Percentiles rank a stretch among this genome's conserved stretches.
These are phyloP conservation scores for Brenthis daphne DNA, from an alignment of 2,888 invertebrate genomes.

Conservation along the genomic window DNA sequence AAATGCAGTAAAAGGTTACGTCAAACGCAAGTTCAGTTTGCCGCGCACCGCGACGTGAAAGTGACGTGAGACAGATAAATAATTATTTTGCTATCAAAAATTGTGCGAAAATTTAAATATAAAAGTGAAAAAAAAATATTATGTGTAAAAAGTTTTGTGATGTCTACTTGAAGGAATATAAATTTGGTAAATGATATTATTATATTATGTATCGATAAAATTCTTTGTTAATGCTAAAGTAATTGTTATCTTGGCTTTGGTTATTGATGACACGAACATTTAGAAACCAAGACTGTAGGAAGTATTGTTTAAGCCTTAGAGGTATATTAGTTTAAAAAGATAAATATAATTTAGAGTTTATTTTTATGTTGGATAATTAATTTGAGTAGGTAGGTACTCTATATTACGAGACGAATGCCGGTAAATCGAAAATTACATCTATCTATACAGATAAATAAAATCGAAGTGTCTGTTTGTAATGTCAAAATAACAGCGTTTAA, in stretches of 20 bases:
- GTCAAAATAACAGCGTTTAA: too few relatives aligned
- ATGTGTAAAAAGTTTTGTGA: slow-evolving; percentile 1
- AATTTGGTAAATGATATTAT: neutral
- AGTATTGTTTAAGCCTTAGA: slow-evolving; percentile 12
- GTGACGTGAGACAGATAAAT: slow-evolving; percentile 54
- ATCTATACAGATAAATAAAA: too few relatives aligned
- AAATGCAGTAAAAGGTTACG: slow-evolving; percentile 30
- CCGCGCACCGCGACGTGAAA: slow-evolving; percentile 55
- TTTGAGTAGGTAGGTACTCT: too few relatives aligned
- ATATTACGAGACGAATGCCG: too few relatives aligned
- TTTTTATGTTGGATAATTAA: neutral
- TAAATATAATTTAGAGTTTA: slow-evolving; percentile 7
- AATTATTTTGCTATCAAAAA: neutral
- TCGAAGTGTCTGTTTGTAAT: too few relatives aligned
- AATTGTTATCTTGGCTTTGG: slow-evolving; percentile 21
- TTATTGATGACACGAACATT: slow-evolving; percentile 24
- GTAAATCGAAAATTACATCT: too few relatives aligned
- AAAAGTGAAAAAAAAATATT: neutral
- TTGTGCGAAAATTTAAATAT: slow-evolving; percentile 9
- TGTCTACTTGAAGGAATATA: neutral
- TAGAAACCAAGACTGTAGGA: slow-evolving; percentile 23
- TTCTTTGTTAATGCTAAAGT: slow-evolving; percentile 10
- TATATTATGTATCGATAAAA: neutral
- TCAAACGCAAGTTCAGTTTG: slow-evolving; percentile 53
- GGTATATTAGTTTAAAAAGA: slow-evolving; percentile 11